Conservation (phyloP, 2,113 vertebrate species). For the Pithys albifrons region DNA sequence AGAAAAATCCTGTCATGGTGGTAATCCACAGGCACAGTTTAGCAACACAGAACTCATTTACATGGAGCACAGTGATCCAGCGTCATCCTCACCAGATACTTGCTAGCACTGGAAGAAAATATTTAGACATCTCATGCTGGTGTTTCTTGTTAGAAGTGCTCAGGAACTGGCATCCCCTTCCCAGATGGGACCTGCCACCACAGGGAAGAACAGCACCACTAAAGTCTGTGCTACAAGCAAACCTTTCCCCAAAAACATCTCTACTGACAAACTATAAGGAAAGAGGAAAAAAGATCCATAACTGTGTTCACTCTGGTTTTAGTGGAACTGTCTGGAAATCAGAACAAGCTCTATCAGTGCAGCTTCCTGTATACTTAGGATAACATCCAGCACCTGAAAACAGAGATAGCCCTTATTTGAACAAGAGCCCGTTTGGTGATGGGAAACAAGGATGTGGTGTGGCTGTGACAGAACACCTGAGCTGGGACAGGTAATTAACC, state of each 20-base stretch:
- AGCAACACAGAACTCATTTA: neutral
- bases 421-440: neutral
- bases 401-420: neutral
- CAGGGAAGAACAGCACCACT: neutral
- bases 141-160: neutral
- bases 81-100: neutral
- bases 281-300: fast-evolving
- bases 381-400: neutral
- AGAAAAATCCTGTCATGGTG: neutral
- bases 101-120: neutral
- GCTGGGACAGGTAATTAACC: neutral
- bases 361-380: neutral
- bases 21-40: neutral
- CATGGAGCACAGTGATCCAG: neutral
- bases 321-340: neutral
- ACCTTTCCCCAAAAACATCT: neutral
- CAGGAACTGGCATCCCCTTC: neutral
- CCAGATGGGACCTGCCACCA: neutral
- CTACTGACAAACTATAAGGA: neutral
- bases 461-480: neutral
- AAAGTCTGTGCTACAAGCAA: neutral
- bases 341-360: neutral
- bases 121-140: neutral
- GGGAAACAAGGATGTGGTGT: neutral
- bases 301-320: neutral